These are phyloP conservation scores for Drosophila orosa DNA, from an alignment of 1,140 invertebrate genomes.

Conservation along the genomic window DNA sequence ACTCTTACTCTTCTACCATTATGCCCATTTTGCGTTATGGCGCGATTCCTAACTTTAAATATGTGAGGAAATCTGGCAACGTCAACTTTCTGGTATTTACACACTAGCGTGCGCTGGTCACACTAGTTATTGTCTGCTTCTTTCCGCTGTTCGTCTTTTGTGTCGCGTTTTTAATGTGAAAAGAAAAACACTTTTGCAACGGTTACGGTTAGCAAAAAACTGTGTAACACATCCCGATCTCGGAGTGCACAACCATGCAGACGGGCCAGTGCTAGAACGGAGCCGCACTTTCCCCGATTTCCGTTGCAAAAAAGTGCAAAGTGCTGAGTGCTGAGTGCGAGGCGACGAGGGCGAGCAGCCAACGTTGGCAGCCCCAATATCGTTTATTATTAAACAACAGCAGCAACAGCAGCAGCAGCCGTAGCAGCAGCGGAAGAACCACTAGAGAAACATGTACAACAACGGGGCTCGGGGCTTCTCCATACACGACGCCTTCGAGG, in stretches of 20 bases:
- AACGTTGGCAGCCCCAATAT: constrained; percentile 61
- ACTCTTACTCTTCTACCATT: too few species aligned
- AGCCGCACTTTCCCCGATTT: constrained; percentile 37
- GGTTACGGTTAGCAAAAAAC: constrained; percentile 33
- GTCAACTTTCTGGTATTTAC: too few species aligned
- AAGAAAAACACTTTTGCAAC: constrained; percentile 63
- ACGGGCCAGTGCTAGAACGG: constrained; percentile 29
- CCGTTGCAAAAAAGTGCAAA: constrained; percentile 7
- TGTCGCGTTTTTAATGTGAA: constrained; percentile 63
- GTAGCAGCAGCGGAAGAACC: constrained; percentile 36
- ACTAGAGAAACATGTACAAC: constrained; percentile 68
- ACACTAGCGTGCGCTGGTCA: constrained; percentile 8
- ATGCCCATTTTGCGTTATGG: neutral
- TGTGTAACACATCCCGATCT: constrained; percentile 26
- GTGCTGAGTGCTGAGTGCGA: constrained; percentile 7
- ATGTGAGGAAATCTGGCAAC: neutral
- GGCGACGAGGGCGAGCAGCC: constrained; percentile 31
- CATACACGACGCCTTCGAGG: constrained; percentile 93
- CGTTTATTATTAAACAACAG: constrained; percentile 59
- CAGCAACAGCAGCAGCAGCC: constrained; percentile 30
- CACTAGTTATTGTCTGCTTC: constrained; percentile 26
- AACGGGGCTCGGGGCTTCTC: constrained; percentile 86
- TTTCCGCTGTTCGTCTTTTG: constrained; percentile 51
- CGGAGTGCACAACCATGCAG: constrained; percentile 50
- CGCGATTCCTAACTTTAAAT: neutral